A percentile compares a stretch with the other conserved stretches of the same genome.
Evolutionary conservation across 2,113 vertebrate species (phyloP).

Genomic region (Cinclus mexicanus): DNA sequence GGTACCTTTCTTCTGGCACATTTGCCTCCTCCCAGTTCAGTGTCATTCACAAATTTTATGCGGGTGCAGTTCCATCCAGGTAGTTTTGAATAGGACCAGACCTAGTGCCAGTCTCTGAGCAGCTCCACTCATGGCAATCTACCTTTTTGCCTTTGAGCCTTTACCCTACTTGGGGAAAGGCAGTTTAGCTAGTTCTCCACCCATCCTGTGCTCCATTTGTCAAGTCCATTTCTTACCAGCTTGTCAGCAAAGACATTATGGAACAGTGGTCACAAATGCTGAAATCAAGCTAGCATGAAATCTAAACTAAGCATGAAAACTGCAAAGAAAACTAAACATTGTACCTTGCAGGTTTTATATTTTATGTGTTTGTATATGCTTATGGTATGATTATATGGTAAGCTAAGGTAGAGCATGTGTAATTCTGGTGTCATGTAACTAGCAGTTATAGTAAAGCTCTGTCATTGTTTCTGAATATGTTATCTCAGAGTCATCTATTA

Average conservation of each 20-base stretch:
- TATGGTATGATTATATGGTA: background rate
- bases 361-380: background rate
- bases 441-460: background rate
- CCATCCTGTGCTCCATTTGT: background rate
- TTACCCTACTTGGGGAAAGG: background rate
- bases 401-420: background rate
- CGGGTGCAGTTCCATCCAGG: background rate
- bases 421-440: background rate
- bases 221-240: background rate
- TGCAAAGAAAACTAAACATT: background rate
- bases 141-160: background rate
- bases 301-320: too few relatives aligned
- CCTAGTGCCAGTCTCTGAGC: background rate
- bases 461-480: background rate
- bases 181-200: background rate
- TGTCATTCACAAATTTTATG: background rate
- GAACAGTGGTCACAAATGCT: background rate
- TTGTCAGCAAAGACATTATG: background rate
- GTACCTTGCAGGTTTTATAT: accelerated
- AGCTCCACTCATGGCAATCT: background rate
- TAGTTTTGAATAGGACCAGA: background rate
- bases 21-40: background rate
- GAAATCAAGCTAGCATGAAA: background rate
- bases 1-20: background rate
- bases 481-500: background rate